Conservation (phyloP, 1,140 invertebrate genomes). For the Araneus ventricosus region DNA sequence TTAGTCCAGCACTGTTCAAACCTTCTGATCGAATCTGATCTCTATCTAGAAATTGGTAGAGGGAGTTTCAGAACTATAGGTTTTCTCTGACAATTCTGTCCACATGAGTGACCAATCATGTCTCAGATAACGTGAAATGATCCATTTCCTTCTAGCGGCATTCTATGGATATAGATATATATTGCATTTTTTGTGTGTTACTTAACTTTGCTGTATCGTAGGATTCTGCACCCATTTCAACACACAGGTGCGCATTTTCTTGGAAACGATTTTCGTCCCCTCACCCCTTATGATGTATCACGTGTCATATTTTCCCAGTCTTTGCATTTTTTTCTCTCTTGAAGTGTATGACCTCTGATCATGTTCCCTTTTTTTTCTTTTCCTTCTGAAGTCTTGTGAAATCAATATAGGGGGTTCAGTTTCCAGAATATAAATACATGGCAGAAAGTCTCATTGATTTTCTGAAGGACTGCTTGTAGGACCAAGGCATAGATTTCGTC, state of each 20-base stretch:
- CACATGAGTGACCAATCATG: slow-evolving; percentile 29
- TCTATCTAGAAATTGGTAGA: background rate
- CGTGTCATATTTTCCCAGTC: slow-evolving; percentile 31
- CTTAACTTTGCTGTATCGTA: background rate
- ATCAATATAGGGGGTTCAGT: background rate
- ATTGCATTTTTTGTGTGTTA: slow-evolving; percentile 6
- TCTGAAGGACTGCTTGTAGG: too few species aligned
- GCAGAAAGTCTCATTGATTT: background rate
- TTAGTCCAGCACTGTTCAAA: background rate
- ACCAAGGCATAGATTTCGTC: too few species aligned
- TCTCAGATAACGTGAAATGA: slow-evolving; percentile 13
- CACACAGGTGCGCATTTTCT: slow-evolving; percentile 35
- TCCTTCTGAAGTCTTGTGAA: background rate
- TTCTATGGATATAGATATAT: background rate
- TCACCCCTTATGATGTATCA: slow-evolving; percentile 19
- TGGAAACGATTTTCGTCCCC: slow-evolving; percentile 23
- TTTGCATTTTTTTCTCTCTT: background rate
- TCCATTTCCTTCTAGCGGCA: background rate
- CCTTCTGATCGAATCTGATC: background rate
- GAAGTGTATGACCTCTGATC: slow-evolving; percentile 1
- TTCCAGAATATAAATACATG: background rate
- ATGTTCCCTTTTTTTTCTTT: background rate
- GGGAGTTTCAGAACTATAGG: background rate
- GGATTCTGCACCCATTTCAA: background rate
- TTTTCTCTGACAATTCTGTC: slow-evolving; percentile 16